Evolutionary conservation across 2,113 vertebrate genomes (phyloP).

Genomic region (Mastomys coucha): DNA sequence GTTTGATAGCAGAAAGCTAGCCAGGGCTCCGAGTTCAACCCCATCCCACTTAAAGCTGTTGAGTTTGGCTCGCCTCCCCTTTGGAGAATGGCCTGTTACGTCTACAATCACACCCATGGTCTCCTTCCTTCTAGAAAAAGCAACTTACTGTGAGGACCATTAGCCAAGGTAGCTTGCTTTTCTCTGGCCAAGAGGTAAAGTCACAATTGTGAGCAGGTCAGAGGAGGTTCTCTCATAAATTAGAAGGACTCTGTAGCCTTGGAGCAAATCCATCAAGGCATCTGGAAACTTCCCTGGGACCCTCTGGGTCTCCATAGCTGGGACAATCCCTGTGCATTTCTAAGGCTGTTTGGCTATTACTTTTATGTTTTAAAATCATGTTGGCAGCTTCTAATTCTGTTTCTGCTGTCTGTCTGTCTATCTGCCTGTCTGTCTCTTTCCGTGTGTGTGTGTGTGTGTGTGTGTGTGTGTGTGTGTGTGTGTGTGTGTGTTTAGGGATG

Average conservation of each 20-base stretch:
- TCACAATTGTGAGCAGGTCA: not conserved
- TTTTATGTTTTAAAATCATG: not conserved
- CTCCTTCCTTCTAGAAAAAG: conserved; percentile 21
- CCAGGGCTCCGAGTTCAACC: not conserved
- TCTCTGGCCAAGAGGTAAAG: not conserved
- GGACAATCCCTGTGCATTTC: not conserved
- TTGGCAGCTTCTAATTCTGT: not conserved
- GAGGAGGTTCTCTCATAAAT: not conserved
- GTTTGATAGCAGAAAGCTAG: not conserved
- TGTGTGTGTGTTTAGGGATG: not conserved
- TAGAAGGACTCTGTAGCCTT: not conserved
- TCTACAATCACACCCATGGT: not conserved
- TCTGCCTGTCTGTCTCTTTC: too few species aligned
- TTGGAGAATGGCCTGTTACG: not conserved
- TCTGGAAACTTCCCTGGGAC: not conserved
- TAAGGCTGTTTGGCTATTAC: not conserved
- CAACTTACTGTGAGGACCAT: not conserved
- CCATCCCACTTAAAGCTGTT: not conserved
- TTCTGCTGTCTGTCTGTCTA: too few species aligned
- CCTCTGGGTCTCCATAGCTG: not conserved
- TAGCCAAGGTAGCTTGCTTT: not conserved
- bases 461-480: not conserved
- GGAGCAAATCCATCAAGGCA: not conserved
- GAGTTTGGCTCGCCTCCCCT: not conserved
- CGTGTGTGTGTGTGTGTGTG: not conserved